Evolutionary conservation across 2,113 vertebrate genomes (phyloP).

Genomic region (Arizona elegans): DNA sequence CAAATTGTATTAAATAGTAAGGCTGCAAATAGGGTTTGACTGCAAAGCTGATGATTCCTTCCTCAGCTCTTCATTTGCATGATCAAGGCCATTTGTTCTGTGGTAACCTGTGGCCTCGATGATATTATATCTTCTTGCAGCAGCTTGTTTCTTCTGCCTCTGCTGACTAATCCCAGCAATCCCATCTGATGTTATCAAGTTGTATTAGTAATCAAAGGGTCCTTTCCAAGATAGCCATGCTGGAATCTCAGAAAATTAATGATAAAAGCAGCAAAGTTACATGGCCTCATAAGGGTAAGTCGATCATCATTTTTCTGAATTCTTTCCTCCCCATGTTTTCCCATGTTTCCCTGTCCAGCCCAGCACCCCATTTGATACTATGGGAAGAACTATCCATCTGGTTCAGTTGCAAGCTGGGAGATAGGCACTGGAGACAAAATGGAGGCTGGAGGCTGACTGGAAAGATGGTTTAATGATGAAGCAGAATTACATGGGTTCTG

Average conservation of each 20-base stretch:
- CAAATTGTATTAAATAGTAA: background rate
- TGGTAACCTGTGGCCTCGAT: background rate
- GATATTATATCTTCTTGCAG: background rate
- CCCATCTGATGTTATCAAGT: background rate
- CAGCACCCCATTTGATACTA: background rate
- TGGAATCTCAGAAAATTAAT: background rate
- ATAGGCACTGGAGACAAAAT: too few relatives aligned
- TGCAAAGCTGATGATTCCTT: background rate
- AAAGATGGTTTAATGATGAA: too few relatives aligned
- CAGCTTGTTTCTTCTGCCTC: background rate
- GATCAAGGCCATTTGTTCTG: background rate
- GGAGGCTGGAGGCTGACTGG: too few relatives aligned
- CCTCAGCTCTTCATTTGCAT: background rate
- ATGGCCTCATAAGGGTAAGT: background rate
- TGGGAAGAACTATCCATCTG: too few relatives aligned
- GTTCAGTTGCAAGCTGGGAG: too few relatives aligned
- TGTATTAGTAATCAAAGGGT: background rate
- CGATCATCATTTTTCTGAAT: background rate
- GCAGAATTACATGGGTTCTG: too few relatives aligned
- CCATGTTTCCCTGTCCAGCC: background rate
- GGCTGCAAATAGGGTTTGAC: background rate
- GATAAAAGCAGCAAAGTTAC: background rate
- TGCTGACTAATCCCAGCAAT: background rate
- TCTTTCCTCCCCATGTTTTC: too few relatives aligned
- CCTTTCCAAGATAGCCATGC: background rate